Evolutionary conservation across 1,140 invertebrate genomes (phyloP).

Genomic region (Charaxes varanes): DNA sequence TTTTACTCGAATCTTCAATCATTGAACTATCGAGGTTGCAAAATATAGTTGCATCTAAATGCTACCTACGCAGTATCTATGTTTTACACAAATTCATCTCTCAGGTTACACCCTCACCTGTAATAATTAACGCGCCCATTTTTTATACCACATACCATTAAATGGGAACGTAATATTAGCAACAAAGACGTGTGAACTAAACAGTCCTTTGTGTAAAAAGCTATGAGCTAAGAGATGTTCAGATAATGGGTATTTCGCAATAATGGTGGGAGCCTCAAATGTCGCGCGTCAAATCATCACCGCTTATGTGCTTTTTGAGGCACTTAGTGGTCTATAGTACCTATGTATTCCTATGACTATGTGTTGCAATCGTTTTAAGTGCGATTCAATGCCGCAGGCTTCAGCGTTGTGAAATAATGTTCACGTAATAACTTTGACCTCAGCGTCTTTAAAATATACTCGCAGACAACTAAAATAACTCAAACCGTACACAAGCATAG

Average conservation of each 20-base stretch:
- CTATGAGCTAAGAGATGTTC: conserved; percentile 18
- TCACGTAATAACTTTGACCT: background rate
- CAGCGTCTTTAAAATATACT: too few species aligned
- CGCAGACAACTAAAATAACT: too few species aligned
- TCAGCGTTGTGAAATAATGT: conserved; percentile 3
- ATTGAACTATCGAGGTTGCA: too few species aligned
- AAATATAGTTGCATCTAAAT: too few species aligned
- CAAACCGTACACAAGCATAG: too few species aligned
- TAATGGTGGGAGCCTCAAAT: conserved; percentile 15
- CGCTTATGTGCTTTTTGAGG: conserved; percentile 7
- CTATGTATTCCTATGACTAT: conserved; percentile 5
- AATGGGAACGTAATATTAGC: background rate
- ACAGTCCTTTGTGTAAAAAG: conserved; percentile 27
- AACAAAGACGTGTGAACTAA: conserved; percentile 1
- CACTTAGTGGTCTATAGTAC: conserved; percentile 25
- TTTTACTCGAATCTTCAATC: too few species aligned
- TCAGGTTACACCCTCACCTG: too few species aligned
- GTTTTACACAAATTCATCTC: too few species aligned
- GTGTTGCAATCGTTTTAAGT: conserved; percentile 6
- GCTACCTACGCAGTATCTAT: too few species aligned
- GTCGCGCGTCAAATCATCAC: background rate
- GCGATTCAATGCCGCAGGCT: conserved; percentile 3
- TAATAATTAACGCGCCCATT: too few species aligned
- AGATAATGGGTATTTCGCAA: conserved; percentile 27
- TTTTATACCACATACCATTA: background rate